Evolutionary conservation across 1,140 invertebrate species (phyloP).

Genomic region (Bacillus rossius): DNA sequence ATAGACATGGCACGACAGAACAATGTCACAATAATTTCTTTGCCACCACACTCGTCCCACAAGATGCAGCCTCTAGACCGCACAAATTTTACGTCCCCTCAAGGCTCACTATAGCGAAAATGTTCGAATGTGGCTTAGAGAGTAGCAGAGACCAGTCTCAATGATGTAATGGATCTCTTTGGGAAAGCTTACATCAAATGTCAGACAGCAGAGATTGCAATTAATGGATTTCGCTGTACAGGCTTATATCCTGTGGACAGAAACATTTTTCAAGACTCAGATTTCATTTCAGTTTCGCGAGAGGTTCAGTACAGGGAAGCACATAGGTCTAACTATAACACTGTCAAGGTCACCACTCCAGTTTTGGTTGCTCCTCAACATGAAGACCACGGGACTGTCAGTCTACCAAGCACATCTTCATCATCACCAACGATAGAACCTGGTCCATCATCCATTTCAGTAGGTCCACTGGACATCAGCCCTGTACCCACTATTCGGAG

Average conservation of each 20-base stretch:
- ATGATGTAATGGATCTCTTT: too few relatives aligned
- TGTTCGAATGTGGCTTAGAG: constrained; percentile 28
- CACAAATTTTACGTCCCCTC: constrained; percentile 36
- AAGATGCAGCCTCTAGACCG: too few relatives aligned
- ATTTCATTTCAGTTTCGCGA: not conserved
- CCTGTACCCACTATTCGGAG: too few relatives aligned
- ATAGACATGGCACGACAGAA: too few relatives aligned
- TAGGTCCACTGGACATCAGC: too few relatives aligned
- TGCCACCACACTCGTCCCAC: too few relatives aligned
- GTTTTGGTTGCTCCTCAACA: not conserved
- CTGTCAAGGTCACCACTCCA: not conserved
- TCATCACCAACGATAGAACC: constrained; percentile 18
- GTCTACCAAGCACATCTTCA: constrained; percentile 3
- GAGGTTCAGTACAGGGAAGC: too few relatives aligned
- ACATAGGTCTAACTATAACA: too few relatives aligned
- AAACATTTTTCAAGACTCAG: constrained; percentile 18
- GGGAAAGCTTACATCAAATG: too few relatives aligned
- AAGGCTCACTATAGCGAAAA: constrained; percentile 34
- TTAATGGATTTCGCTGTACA: constrained; percentile 24
- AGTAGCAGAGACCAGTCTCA: not conserved
- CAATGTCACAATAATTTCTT: too few relatives aligned
- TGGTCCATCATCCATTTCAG: too few relatives aligned
- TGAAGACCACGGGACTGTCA: constrained; percentile 3
- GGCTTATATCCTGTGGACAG: constrained; percentile 23
- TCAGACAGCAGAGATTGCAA: too few relatives aligned